Base-by-base conservation (phyloP, 2,888 invertebrate genomes). In the Sinhomidia bicolor region DNA sequence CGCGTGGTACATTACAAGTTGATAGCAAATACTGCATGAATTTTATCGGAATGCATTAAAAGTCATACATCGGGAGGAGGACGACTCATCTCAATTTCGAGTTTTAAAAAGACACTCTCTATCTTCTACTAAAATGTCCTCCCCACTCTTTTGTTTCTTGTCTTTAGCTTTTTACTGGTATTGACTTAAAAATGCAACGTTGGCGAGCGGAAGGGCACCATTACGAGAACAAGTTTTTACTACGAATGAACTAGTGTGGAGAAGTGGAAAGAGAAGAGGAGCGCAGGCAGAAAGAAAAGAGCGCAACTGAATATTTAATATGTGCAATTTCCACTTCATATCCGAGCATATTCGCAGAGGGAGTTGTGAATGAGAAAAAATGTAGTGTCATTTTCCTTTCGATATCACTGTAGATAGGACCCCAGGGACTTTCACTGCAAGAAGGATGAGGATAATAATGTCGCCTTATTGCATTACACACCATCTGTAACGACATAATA, bases 321-420 rank as follows among this genome's bases (percentile, higher is more conserved):
- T 84, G 84, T 90, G 90, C 91, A 92, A 92, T 92, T 92, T 91
- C 92, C 88, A 90, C 90, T 91, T 91, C 89, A 91, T 91, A 90
- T 91, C 80, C 85, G 85, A 89, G 62, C 88, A 90, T 90, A 89
- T 90, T 91, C 91, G 88, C 91, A 82, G 65, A 88, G 92, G 91
- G 91, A 91, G 88, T 90, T 87, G 89, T 90, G 91, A 87, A 91
- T 91, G 91, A 90, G 91, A 90, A 92, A 91, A 91, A 91, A 91
- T 92, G 83, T 89, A 90, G 90, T 91, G 91, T 92, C 92, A 92
- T 92, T 92, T 90, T 91, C 90, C 90, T 91, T 91, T 89, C 91
- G 92, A 92, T 92, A 92, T 92, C 92, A 92, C 90, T 90, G 91
- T 91, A 91, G 91, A 92, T 92, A 90, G 91, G 91, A 57, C 92